Base-by-base conservation (phyloP, 2,888 invertebrate genomes). In the Ernsta delagoae region DNA sequence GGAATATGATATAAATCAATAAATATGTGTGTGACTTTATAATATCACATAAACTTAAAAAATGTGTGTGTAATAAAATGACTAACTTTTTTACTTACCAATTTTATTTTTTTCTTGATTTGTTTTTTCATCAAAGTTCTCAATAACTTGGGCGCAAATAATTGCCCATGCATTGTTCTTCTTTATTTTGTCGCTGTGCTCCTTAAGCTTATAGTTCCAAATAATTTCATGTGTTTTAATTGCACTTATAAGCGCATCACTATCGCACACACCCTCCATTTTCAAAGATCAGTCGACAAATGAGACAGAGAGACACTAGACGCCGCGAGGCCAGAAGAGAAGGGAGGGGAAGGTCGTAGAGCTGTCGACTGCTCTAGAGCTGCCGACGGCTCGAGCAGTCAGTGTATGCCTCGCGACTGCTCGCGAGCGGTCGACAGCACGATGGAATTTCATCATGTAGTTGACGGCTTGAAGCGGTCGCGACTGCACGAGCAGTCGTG, bases 381-480 rank as follows among this genome's bases (percentile, higher is more conserved):
- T 9, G 71, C 43, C 72, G 53, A 74, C 73, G 71, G 71, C 70
- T 72, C 72, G 73, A 74, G 72, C 73, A 72, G 72, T 71, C 72
- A 41, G 64, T 70, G 70, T 71, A 71, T 71, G 67, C 70, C 71
- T 70, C 70, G 70, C 48, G 31, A 70, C 66, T 36, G 71, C 70
- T 69, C 66, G 70, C 66, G 70, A 65, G 72, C 71, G 71, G 71
- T 73, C 59, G 72, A 73, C 71, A 36, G 71, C 74, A 71, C 74
- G 72, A 74, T 72, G 72, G 71, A 72, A 74, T 73, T 72, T 73
- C 72, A 59, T 72, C 72, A 74, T 73, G 72, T 39, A 75, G 73
- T 74, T 75, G 72, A 74, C 75, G 72, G 75, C 75, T 74, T 75
- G 73, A 75, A 75, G 75, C 72, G 73, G 73, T 73, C 72, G 74